phyloP scores from a whole-genome alignment of 1,140 invertebrate genomes.

The Macrotrachela quadricornifera region DNA sequence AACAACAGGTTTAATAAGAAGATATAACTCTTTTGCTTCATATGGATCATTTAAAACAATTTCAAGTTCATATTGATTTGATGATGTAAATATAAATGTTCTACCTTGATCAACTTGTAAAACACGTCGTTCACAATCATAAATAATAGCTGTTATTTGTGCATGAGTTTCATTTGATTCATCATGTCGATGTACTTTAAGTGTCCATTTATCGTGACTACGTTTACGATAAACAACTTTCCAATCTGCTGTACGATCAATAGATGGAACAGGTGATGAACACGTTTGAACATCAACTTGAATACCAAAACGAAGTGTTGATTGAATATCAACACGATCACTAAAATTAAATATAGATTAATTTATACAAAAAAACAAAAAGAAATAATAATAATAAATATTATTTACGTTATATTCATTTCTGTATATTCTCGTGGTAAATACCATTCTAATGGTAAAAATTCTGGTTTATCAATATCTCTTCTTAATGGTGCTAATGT shows the following conservation, averaged over 20 bases:
- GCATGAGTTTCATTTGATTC: constrained; percentile 21
- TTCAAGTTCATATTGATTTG: constrained; percentile 18
- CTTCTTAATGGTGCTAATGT: constrained; percentile 21
- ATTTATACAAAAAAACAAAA: too few relatives aligned
- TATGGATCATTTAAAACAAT: constrained; percentile 15
- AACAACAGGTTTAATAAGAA: constrained; percentile 24
- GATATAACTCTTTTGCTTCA: constrained; percentile 18
- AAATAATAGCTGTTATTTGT: constrained; percentile 20
- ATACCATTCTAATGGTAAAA: too few relatives aligned
- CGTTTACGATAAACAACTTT: constrained; percentile 26
- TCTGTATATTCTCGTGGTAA: too few relatives aligned
- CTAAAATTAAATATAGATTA: too few relatives aligned
- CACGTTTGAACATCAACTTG: constrained; percentile 26
- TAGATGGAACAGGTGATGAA: constrained; percentile 21
- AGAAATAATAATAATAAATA: too few relatives aligned
- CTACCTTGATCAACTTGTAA: constrained; percentile 22
- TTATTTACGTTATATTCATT: too few relatives aligned
- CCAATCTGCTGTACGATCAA: constrained; percentile 23
- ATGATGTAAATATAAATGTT: constrained; percentile 16
- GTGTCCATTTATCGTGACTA: constrained; percentile 18
- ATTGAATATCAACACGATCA: constrained; percentile 25
- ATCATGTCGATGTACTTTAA: constrained; percentile 25
- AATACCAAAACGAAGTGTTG: constrained; percentile 25
- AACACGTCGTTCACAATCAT: constrained; percentile 20
- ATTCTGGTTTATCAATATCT: constrained; percentile 11